These are phyloP conservation scores for Orcinus orca DNA, from an alignment of 2,113 vertebrate species.

Conservation along the genomic window DNA sequence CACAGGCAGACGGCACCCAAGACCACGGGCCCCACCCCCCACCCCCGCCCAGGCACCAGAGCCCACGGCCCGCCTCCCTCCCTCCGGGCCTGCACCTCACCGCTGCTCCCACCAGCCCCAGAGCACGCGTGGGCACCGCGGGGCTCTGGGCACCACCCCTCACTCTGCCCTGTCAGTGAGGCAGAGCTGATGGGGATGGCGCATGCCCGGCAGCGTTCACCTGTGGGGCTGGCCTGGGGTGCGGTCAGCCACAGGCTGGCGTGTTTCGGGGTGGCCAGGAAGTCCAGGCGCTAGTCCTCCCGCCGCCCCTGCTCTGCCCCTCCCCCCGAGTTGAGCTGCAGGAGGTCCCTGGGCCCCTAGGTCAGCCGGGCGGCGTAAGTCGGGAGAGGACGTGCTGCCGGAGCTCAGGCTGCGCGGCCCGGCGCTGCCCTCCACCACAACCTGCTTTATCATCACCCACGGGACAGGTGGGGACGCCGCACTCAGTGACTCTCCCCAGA, in stretches of 20 bases:
- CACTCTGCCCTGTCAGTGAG: rapidly evolving
- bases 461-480: background rate
- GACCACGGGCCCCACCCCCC: rapidly evolving
- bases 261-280: background rate
- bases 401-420: rapidly evolving
- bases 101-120: rapidly evolving
- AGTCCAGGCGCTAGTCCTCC: background rate
- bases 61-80: background rate
- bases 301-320: background rate
- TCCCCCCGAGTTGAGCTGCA: background rate
- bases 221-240: background rate
- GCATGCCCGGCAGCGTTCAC: background rate
- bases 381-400: background rate
- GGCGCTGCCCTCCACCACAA: background rate
- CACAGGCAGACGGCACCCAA: background rate
- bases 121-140: rapidly evolving
- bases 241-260: background rate
- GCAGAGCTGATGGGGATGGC: rapidly evolving
- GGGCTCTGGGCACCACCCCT: background rate
- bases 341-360: background rate
- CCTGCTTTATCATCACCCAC: rapidly evolving
- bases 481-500: rapidly evolving
- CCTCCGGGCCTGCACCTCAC: background rate
- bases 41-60: background rate
- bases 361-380: background rate